Evolutionary conservation across 53 echinoderm and acorn worm genomes (phyloP), one percentile per base, ranked within the genome.

Genomic region (Henricia sp.): DNA sequence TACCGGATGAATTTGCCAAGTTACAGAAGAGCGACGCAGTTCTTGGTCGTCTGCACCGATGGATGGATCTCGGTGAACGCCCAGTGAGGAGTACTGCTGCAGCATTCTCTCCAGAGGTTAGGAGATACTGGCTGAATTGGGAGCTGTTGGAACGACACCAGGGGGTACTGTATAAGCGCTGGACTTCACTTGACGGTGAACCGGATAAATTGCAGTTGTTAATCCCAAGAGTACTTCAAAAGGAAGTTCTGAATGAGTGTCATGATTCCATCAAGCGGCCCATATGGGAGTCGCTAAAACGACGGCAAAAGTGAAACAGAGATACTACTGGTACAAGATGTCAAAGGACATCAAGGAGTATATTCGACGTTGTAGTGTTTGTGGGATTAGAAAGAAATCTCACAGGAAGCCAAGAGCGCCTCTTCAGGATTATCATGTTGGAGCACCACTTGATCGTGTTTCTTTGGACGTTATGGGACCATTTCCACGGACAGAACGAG

Each of bases 271-370:
- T 70, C 26, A 29, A 35, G 36, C 87, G 14, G 87, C 68, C 37
- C 87, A 82, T 41, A 25, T 78, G 51, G 77, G 87, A 52, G 46
- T 86, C 20, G 65, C 51, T 25, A 83, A 73, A n/a, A 70, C 82
- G 21, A 12, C 27, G 25, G 80, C 42, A 46, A 78, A 80, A 38
- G 41, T 80, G 24, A 42, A 72, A 9, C 40, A 71, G 23, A 21
- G 66, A 19, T 91, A 52, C n/a, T 91, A 74, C 25, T 91, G 74
- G 91, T 82, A 91, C 53, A 62, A 29, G 16, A 64, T 87, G 83
- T 72, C 58, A 27, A 62, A 70, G 29, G 50, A 70, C 29, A 72
- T 86, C 9, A 41, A 52, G 32, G 69, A 80, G 23, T 85, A 35
- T 12, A 46, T 90, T 6, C 43, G 70, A 2, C 37, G 33, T 24